These are phyloP conservation scores for Melanophora roralis DNA, from an alignment of 2,888 invertebrate species.

Conservation along the genomic window DNA sequence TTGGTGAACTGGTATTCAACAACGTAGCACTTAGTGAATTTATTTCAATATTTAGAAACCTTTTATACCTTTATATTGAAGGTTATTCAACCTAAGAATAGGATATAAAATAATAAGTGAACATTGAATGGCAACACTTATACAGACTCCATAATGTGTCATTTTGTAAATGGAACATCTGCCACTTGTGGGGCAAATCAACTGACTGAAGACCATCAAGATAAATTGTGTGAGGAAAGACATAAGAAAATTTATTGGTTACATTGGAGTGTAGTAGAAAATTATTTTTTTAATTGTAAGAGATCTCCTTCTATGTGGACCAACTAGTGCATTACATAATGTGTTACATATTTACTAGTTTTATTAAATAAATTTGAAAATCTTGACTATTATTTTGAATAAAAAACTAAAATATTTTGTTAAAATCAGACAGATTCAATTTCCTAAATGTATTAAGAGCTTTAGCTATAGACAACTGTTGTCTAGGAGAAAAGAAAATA, in stretches of 20 bases:
- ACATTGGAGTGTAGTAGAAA: too few species aligned
- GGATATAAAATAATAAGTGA: not conserved
- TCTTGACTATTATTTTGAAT: not conserved
- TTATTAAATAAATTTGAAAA: not conserved
- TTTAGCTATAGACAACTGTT: not conserved
- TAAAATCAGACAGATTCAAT: constrained; percentile 45
- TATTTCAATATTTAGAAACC: not conserved
- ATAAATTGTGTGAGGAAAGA: not conserved
- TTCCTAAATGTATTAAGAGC: constrained; percentile 33
- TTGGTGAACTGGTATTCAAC: too few species aligned
- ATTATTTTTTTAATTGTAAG: too few species aligned
- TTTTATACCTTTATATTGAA: not conserved
- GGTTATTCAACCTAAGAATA: constrained; percentile 14
- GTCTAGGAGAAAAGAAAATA: not conserved
- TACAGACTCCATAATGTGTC: constrained; percentile 4
- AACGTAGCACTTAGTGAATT: not conserved
- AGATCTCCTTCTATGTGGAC: too few species aligned
- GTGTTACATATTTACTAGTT: not conserved
- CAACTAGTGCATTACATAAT: too few species aligned
- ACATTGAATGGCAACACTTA: not conserved
- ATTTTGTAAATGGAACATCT: not conserved
- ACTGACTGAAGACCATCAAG: constrained; percentile 2
- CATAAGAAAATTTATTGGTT: not conserved
- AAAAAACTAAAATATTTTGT: constrained; percentile 26
- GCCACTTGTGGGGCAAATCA: constrained; percentile 16